These are phyloP conservation scores for Cheumatopsyche charites DNA, from an alignment of 1,140 invertebrate genomes.

Conservation along the genomic window DNA sequence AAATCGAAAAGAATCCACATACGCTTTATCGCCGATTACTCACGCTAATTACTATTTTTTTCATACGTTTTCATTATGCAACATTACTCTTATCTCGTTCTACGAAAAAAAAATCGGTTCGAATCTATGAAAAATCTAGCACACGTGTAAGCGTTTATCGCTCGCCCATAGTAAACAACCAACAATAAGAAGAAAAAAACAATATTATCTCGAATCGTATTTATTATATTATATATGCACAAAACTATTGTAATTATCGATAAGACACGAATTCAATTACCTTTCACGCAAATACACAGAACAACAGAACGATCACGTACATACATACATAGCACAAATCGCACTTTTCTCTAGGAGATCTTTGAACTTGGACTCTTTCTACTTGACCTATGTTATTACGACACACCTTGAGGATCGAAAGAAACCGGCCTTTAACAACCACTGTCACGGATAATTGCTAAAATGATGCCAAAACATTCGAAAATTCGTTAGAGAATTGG, in stretches of 20 bases:
- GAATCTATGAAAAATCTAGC: no score
- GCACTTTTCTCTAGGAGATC: no score
- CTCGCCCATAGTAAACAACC: no score
- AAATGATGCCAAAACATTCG: constrained; percentile 31
- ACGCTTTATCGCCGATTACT: no score
- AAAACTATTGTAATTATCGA: neutral
- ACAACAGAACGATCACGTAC: neutral
- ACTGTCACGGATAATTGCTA: constrained; percentile 20
- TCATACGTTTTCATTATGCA: no score
- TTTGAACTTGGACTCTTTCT: constrained; percentile 10
- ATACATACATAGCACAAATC: neutral
- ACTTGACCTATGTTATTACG: constrained; percentile 34
- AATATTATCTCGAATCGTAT: no score
- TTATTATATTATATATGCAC: neutral
- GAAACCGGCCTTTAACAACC: neutral
- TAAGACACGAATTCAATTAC: constrained; percentile 9
- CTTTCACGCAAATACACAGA: neutral
- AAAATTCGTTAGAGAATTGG: neutral
- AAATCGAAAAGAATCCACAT: no score
- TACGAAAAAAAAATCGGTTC: no score
- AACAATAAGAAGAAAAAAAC: no score
- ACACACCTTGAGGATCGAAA: constrained; percentile 18
- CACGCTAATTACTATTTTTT: no score
- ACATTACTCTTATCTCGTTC: no score
- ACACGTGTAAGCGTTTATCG: no score